These are phyloP conservation scores for Actinia tenebrosa DNA, from an alignment of 64 coral and sea anemone species.

Conservation along the genomic window DNA sequence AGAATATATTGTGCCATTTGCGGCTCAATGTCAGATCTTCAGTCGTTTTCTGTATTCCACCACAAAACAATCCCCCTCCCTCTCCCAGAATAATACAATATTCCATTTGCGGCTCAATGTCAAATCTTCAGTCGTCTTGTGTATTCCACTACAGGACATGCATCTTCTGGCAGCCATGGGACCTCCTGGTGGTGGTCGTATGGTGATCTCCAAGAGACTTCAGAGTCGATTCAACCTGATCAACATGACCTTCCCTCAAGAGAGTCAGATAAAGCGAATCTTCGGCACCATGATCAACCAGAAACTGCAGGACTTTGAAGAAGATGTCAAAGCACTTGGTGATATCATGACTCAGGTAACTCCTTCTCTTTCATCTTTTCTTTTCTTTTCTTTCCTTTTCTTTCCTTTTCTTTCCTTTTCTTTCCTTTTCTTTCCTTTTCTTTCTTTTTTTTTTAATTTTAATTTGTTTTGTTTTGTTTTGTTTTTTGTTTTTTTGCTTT, in stretches of 20 bases:
- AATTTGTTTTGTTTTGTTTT: too few relatives aligned
- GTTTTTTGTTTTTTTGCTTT: too few relatives aligned
- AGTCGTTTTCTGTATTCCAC: too few relatives aligned
- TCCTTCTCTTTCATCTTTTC: not conserved
- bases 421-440: too few relatives aligned
- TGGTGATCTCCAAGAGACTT: constrained; percentile 96
- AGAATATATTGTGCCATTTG: too few relatives aligned
- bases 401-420: too few relatives aligned
- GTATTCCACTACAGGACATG: constrained; percentile 63
- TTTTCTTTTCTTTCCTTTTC: too few relatives aligned
- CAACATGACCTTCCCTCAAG: constrained; percentile 99
- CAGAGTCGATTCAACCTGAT: constrained; percentile 98
- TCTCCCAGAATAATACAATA: not conserved
- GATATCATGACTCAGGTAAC: constrained; percentile 97
- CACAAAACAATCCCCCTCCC: too few relatives aligned
- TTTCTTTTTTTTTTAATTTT: too few relatives aligned
- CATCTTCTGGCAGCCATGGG: constrained; percentile 86
- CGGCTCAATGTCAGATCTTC: too few relatives aligned
- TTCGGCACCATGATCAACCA: constrained; percentile 99
- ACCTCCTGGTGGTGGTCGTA: constrained; percentile 91
- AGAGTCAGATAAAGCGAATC: constrained; percentile 98
- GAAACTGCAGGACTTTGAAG: constrained; percentile 98
- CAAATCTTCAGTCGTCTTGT: too few relatives aligned
- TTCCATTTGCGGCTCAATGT: too few relatives aligned
- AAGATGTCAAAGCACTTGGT: constrained; percentile 94